Percentiles rank a stretch among this genome's conserved stretches.
phyloP scores from a whole-genome alignment of 2,113 vertebrate genomes.

The Oostethus manadensis region DNA sequence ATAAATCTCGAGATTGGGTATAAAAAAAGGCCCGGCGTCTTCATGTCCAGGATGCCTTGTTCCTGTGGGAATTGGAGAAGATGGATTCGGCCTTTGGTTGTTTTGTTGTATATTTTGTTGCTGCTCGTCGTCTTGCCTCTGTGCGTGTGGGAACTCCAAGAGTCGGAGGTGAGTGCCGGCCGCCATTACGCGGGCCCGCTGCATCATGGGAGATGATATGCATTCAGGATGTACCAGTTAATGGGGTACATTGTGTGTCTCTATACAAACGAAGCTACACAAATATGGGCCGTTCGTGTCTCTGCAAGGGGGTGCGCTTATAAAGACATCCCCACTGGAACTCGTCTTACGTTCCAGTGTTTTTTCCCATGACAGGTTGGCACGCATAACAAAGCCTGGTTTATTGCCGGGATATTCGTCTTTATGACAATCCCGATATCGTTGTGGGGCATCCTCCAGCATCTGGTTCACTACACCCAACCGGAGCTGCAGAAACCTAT shows the following conservation, averaged over 20 bases:
- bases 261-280: no score
- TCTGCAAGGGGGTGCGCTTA: no score
- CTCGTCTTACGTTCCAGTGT: neutral
- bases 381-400: slow-evolving; percentile 94
- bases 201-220: neutral
- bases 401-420: slow-evolving; percentile 94
- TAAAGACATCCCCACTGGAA: neutral
- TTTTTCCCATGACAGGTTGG: slow-evolving; percentile 73
- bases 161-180: slow-evolving; percentile 77
- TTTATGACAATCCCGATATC: slow-evolving; percentile 96
- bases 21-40: slow-evolving; percentile 20
- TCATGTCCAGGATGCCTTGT: slow-evolving; percentile 79
- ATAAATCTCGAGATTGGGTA: neutral
- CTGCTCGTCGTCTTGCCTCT: slow-evolving; percentile 83
- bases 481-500: slow-evolving; percentile 96
- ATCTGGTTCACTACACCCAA: slow-evolving; percentile 95
- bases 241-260: no score
- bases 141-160: slow-evolving; percentile 89
- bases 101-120: slow-evolving; percentile 81
- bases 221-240: no score
- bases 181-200: neutral
- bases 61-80: slow-evolving; percentile 92
- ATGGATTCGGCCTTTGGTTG: slow-evolving; percentile 91
- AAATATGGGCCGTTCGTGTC: no score
- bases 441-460: slow-evolving; percentile 94